Base-by-base conservation (phyloP, 2,113 vertebrate genomes). In the Prinia subflava region DNA sequence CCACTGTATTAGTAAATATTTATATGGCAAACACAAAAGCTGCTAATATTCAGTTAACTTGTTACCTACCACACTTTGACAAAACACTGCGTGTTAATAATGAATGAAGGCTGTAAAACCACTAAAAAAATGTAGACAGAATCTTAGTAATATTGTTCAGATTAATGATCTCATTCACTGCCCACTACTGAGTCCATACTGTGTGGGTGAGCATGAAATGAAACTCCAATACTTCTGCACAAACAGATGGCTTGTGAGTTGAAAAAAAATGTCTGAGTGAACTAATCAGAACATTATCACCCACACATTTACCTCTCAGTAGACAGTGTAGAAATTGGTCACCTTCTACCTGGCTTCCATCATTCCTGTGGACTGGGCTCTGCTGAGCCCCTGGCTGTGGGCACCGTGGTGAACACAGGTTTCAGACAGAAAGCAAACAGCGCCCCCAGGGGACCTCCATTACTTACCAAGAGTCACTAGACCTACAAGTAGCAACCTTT, bases 121-220 rank as follows among this genome's bases (percentile, higher is more conserved):
- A 37, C 49, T 12, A 8, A 23, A 69, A 80, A 53, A 74, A 68
- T 12, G 68, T 46, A 31, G 24, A 24, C 41, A 78, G 25, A 75
- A 79, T 28, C 49, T 84, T 28, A 63, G 41, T 50, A 21, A 84
- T 46, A 92, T 81, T 76, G 41, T 22, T 93, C 80, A 79, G 92
- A 83, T 52, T 85, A 93, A 95, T 89, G 88, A 95, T 94, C 71
- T 93, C 57, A 86, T 76, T 90, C 85, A 95, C 77, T 86, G 44
- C 70, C 88, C 65, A 56, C 89, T 64, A 53, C 62, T 63, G 41
- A 82, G 57, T 83, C 62, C 44, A 86, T 13, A 78, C 60, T 15
- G 47, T 27, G 88, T 87, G 77, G 92, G 93, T 23, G 35, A 79
- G 41, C 6, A 46, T 73, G 47, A 94, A 87, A 89, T 15, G 46